A percentile compares a stretch with the other conserved stretches of the same genome.
phyloP scores from a whole-genome alignment of 1,140 invertebrate genomes.

The Temnothorax nylanderi region DNA sequence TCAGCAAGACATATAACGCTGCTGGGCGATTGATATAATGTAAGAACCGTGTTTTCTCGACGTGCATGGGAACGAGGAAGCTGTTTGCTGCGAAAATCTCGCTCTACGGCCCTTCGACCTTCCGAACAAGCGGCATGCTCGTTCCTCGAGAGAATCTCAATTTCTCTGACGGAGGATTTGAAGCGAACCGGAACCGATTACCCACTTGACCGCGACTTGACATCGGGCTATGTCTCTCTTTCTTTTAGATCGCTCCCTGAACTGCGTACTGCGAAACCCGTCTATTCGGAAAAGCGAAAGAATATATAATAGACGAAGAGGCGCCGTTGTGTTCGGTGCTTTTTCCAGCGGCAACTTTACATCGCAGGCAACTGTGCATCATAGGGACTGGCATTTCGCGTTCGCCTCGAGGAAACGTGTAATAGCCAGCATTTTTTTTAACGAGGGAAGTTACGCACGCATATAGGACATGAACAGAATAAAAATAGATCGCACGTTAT shows the following conservation, averaged over 20 bases:
- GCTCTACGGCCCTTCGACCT: background rate
- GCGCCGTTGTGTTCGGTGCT: background rate
- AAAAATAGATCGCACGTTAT: slow-evolving; percentile 45
- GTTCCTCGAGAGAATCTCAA: slow-evolving; percentile 19
- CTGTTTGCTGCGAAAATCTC: background rate
- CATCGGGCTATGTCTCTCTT: background rate
- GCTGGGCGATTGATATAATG: background rate
- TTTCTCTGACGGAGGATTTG: slow-evolving; percentile 5
- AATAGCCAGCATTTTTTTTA: slow-evolving; percentile 29
- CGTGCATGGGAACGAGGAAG: background rate
- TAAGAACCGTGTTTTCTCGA: background rate
- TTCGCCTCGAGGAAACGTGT: background rate
- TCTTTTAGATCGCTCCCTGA: background rate
- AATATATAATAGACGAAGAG: background rate
- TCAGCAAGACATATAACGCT: background rate
- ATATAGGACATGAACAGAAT: slow-evolving; percentile 10
- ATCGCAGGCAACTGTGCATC: background rate
- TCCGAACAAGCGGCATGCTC: no score
- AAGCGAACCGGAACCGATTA: slow-evolving; percentile 18
- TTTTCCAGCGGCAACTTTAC: slow-evolving; percentile 2
- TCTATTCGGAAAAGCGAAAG: background rate
- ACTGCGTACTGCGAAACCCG: background rate
- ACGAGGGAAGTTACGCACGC: slow-evolving; percentile 14
- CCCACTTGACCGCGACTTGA: slow-evolving; percentile 29
- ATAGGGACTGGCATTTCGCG: background rate